Conservation (phyloP, 2,797 vertebrate species). For the Chrosomus eos region DNA sequence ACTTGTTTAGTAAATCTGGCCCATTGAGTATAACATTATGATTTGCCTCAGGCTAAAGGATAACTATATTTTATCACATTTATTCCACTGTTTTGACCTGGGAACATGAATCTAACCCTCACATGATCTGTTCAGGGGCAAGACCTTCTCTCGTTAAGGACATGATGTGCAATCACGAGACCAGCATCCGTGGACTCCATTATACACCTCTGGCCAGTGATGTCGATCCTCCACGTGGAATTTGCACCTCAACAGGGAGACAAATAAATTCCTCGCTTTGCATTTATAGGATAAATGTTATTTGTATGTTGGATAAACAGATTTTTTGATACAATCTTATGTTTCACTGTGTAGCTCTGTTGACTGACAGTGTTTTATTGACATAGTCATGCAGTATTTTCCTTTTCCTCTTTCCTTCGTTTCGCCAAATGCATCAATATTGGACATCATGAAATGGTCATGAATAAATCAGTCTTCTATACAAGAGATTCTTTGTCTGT, state of each 20-base stretch:
- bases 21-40: not conserved
- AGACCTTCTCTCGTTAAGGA: constrained; percentile 86
- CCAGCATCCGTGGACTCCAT: constrained; percentile 60
- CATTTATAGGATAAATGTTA: constrained; percentile 80
- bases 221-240: constrained; percentile 62
- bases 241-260: constrained; percentile 66
- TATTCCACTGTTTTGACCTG: constrained; percentile 5
- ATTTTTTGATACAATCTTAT: constrained; percentile 80
- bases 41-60: not conserved
- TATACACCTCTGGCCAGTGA: constrained; percentile 58
- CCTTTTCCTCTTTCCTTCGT: constrained; percentile 77
- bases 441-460: constrained; percentile 51
- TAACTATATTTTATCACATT: not conserved
- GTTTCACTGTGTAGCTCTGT: constrained; percentile 77
- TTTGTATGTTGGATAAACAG: constrained; percentile 70
- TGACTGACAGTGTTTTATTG: constrained; percentile 82
- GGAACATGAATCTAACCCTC: constrained; percentile 34
- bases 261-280: constrained; percentile 78
- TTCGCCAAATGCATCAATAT: constrained; percentile 50
- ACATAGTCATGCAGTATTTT: constrained; percentile 81
- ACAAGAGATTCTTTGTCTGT: constrained; percentile 31
- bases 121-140: constrained; percentile 82
- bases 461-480: constrained; percentile 64
- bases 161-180: constrained; percentile 36
- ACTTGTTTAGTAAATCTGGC: too few relatives aligned